Base-by-base conservation (phyloP, 2,888 invertebrate species). In the Philereme transversata region DNA sequence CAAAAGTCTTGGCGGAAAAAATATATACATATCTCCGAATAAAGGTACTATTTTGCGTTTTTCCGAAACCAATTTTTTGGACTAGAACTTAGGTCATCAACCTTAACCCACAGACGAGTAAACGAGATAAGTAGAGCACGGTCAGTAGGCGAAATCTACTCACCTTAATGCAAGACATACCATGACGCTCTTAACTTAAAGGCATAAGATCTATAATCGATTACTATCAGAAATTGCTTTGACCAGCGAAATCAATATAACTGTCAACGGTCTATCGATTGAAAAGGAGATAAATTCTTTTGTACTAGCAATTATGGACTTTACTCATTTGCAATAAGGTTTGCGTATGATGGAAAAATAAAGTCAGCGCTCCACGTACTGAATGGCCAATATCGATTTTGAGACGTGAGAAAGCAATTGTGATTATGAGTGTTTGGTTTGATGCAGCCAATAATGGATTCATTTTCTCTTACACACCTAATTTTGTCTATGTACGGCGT, bases 221-320 rank as follows among this genome's bases (percentile, higher is more conserved):
- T 65, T 62, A 72, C 67, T 68, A 71, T 63, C 63, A 46, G 51
- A 61, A 70, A 77, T 74, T 67, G 68, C 69, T 71, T 69, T 72
- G 69, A 75, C 70, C 72, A 71, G 73, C 71, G 67, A 74, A 78
- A 79, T 79, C 76, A 71, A 75, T 78, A 69, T 81, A 79, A 82
- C 81, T 80, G 82, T 81, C 78, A 75, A 72, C 73, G 66, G 66
- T 66, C 67, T 69, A 73, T 72, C 69, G 76, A 78, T 78, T 73
- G 72, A 60, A 53, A 63, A 53, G 66, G 60, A 55, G 70, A 67
- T 67, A 64, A 70, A 60, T 67, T 41, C 22, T 4, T 50, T 0
- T 53, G 49, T 53, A 53, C 56, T 48, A 48, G 8, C 10, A 4
- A 61, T 10, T 54, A 57, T 51, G n/a, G 10, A 41, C 33, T 57